Evolutionary conservation across 2,888 invertebrate genomes (phyloP), one percentile per base, ranked within the genome.

Genomic region (Gnatocerus cornutus): DNA sequence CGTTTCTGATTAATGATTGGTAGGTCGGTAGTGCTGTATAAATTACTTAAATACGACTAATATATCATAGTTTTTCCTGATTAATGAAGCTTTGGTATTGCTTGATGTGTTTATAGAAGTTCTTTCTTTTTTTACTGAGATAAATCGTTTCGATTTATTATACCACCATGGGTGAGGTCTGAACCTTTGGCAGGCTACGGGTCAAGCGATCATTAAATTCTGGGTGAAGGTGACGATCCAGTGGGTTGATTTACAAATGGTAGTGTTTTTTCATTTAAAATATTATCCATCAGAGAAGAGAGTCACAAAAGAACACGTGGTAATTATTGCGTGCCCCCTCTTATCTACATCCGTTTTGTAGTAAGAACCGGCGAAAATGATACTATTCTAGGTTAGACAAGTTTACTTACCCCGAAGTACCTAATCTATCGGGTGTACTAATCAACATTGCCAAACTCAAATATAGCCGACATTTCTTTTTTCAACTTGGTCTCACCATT

Each of bases 1-100:
- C 46, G 68, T 53, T 55, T 13, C 55, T 68, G 68, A 68, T 68
- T 68, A 68, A 68, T 68, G 68, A 68, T 52, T 46, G 53, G 55
- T 53, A 16, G 53, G 45, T 45, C 48, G 50, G 56, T 48, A 48
- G 55, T 55, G 39, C 39, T 39, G 68, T 68, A 68, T 68, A 68
- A 61, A 68, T 68, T 68, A 46, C 67, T 48, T 52, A 67, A 67
- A 59, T 67, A 59, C 59, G 9, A 59, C 16, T 29, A 59, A 67
- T 59, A 55, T 12, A 59, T 67, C 30, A 59, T 59, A 67, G 52
- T 67, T 67, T 67, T 67, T 67, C 33, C 55, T 67, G 58, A 67
- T 59, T 59, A 67, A 67, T 67, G 67, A 67, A 43, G 52, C 39
- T 39, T 50, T 66, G 46, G 43, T 30, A 29, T 46, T 33, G 9